Percentiles rank a stretch among this genome's conserved stretches.
phyloP scores from a whole-genome alignment of 2,888 invertebrate genomes.

The Diloba caeruleocephala region DNA sequence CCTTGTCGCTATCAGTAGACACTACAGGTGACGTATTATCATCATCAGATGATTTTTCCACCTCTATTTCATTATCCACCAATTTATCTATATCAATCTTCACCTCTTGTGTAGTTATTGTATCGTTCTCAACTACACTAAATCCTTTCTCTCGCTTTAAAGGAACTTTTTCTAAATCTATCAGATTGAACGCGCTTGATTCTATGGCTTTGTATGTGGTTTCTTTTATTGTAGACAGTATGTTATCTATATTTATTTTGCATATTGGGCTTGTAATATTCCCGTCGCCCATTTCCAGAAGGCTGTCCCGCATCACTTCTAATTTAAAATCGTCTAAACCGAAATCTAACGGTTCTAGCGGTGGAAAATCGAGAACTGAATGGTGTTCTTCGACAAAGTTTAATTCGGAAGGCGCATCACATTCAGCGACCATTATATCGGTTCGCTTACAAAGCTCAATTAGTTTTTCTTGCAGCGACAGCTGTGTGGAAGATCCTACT shows the following conservation, averaged over 20 bases:
- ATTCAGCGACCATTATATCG: slow-evolving; percentile 85
- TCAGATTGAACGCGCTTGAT: slow-evolving; percentile 79
- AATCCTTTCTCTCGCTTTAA: slow-evolving; percentile 78
- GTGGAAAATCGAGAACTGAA: slow-evolving; percentile 76
- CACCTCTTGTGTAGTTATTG: slow-evolving; percentile 79
- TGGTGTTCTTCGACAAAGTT: slow-evolving; percentile 86
- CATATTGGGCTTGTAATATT: slow-evolving; percentile 81
- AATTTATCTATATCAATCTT: slow-evolving; percentile 78
- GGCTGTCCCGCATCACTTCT: slow-evolving; percentile 83
- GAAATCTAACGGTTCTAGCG: slow-evolving; percentile 79
- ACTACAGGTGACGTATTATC: slow-evolving; percentile 85
- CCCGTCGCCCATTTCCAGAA: slow-evolving; percentile 74
- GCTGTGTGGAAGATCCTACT: slow-evolving; percentile 60
- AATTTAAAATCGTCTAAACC: slow-evolving; percentile 82
- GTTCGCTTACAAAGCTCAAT: slow-evolving; percentile 82
- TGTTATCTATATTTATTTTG: slow-evolving; percentile 84
- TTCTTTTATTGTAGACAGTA: slow-evolving; percentile 81
- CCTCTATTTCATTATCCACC: slow-evolving; percentile 71
- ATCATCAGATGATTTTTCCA: slow-evolving; percentile 89
- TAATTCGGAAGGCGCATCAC: slow-evolving; percentile 80
- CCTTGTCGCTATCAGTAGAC: slow-evolving; percentile 89
- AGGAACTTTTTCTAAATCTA: slow-evolving; percentile 81
- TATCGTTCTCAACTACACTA: slow-evolving; percentile 79
- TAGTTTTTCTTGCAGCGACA: slow-evolving; percentile 81
- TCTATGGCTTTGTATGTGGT: slow-evolving; percentile 73